Evolutionary conservation across 37 sponge, comb jelly and placozoan genomes (phyloP).

Genomic region (Oscarella lobularis): DNA sequence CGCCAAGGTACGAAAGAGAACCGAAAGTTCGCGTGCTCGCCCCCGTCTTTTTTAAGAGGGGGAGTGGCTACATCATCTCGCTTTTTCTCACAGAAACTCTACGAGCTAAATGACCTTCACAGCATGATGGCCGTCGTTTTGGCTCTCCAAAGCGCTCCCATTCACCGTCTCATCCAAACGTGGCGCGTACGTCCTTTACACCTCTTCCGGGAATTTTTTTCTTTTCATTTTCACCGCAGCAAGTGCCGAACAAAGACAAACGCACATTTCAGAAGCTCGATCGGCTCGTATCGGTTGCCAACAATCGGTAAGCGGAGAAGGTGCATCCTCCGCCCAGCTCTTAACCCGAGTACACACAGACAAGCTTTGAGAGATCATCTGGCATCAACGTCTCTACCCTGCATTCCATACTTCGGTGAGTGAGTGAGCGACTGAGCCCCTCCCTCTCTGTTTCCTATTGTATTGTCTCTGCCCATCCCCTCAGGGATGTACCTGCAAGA

Average conservation of each 20-base stretch:
- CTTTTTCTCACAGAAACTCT: conserved; percentile 37
- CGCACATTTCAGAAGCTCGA: conserved; percentile 30
- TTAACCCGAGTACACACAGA: too few species aligned
- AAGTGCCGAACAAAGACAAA: conserved; percentile 41
- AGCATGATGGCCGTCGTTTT: conserved; percentile 59
- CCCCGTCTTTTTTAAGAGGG: too few species aligned
- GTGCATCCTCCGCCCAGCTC: too few species aligned
- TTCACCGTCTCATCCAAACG: conserved; percentile 51
- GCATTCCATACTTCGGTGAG: conserved; percentile 58
- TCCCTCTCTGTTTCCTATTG: background rate
- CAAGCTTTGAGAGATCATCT: conserved; percentile 44
- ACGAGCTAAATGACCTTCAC: conserved; percentile 65
- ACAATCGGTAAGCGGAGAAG: conserved; percentile 47
- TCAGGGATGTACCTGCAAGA: background rate
- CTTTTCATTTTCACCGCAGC: conserved; percentile 6
- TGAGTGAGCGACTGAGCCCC: background rate
- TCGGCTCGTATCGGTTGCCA: conserved; percentile 35
- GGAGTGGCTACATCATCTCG: too few species aligned
- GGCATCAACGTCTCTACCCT: conserved; percentile 30
- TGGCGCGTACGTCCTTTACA: conserved; percentile 59
- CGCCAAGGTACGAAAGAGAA: too few species aligned
- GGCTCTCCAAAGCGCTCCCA: conserved; percentile 58
- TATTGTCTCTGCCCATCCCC: too few species aligned
- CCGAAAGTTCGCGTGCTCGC: too few species aligned
- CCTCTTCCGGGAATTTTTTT: too few species aligned